A percentile compares a stretch with the other conserved stretches of the same genome.
phyloP scores from a whole-genome alignment of 2,797 vertebrate genomes.

The Margarornis squamiger region DNA sequence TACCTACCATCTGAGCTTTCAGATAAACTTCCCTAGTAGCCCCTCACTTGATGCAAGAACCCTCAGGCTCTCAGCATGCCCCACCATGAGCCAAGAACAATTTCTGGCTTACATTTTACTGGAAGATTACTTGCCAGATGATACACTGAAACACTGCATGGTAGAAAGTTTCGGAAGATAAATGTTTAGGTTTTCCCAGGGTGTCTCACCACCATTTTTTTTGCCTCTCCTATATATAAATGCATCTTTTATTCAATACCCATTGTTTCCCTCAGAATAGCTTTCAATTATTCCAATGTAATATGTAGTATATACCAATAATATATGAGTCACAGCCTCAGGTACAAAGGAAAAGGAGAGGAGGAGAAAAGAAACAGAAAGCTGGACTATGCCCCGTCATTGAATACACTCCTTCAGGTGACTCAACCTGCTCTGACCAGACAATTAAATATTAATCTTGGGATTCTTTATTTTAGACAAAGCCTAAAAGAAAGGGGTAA shows the following conservation, averaged over 20 bases:
- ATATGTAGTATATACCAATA: too few species aligned
- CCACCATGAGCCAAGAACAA: neutral
- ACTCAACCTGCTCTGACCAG: neutral
- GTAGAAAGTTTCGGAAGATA: neutral
- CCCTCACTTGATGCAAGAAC: neutral
- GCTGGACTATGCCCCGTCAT: neutral
- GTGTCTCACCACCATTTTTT: neutral
- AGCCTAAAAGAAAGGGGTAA: neutral
- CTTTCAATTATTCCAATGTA: neutral
- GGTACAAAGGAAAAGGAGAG: neutral
- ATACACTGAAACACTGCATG: neutral
- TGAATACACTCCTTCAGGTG: neutral
- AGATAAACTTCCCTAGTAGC: neutral
- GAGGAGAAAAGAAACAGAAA: neutral
- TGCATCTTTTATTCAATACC: neutral
- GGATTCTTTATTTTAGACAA: neutral
- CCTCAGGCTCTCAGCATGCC: neutral
- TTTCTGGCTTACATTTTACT: neutral
- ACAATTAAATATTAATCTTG: neutral
- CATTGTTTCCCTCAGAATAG: neutral
- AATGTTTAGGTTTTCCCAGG: neutral
- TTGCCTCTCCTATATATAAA: neutral
- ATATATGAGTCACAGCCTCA: neutral
- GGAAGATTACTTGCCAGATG: neutral
- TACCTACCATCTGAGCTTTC: neutral